Evolutionary conservation across 1,140 invertebrate genomes (phyloP), one percentile per base, ranked within the genome.

Genomic region (Eupristina koningsbergeri): DNA sequence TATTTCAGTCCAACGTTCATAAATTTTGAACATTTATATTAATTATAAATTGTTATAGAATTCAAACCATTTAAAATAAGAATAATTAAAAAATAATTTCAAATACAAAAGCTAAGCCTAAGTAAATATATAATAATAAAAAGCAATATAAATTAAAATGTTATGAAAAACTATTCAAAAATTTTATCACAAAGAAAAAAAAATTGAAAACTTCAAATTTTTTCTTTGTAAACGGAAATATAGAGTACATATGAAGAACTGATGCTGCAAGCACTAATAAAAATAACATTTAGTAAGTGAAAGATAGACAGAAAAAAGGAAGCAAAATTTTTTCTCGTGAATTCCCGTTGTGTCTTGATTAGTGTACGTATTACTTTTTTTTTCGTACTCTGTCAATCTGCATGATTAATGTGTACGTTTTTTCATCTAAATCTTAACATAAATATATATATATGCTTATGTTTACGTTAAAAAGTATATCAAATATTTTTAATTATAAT

Each of bases 131-230:
- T 26, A 26, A 9, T 5, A 58, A 58, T 5, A 26, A 26, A 58
- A 22, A 26, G 22, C 22, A 58, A 58, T 26, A 58, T 5, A 58
- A 22, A 58, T 5, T 26, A 5, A 58, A 26, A 58, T n/a, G 26
- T 13, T 58, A 9, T 3, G 26, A 2, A 17, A 58, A 58, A 5
- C 19, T 5, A 58, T 19, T 58, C 22, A 58, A 0, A 22, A 26
- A 58, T n/a, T n/a, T n/a, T n/a, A 26, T 19, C 17, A 71, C 82
- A 67, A 83, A 76, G 85, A 86, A 87, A 83, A 36, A 82, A 85
- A 86, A 86, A 85, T 84, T 85, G n/a, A n/a, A n/a, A n/a, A n/a
- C 74, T 78, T 86, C 34, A 79, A 85, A 85, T 87, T 86, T 87
- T 81, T 83, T 77, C 77, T 74, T 6, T 58, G 1, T 29, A 34